Evolutionary conservation across 2,797 vertebrate genomes (phyloP).

Genomic region (Lophius americanus): DNA sequence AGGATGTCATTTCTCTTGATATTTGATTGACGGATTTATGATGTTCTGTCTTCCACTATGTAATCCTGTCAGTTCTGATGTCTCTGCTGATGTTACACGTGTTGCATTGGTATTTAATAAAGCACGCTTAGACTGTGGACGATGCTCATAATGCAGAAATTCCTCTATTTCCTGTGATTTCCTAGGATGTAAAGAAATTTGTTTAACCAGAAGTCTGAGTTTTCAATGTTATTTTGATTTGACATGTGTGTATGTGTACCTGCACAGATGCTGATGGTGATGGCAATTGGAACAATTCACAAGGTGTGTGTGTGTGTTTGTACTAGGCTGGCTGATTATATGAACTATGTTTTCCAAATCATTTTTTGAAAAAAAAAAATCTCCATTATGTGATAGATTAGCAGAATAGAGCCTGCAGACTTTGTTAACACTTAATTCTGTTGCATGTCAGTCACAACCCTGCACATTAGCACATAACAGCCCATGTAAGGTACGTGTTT

Average conservation of each 20-base stretch:
- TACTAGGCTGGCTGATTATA: constrained; percentile 39
- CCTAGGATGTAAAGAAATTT: constrained; percentile 25
- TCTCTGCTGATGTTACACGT: constrained; percentile 30
- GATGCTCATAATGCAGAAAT: constrained; percentile 23
- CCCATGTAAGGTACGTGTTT: constrained; percentile 24
- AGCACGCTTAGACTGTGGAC: constrained; percentile 36
- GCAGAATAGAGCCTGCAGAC: constrained; percentile 40
- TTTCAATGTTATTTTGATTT: constrained; percentile 64
- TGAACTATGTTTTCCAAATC: constrained; percentile 20
- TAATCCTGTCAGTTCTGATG: constrained; percentile 24
- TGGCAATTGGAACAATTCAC: constrained; percentile 87
- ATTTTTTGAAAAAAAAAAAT: constrained; percentile 49
- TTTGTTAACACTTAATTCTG: constrained; percentile 35
- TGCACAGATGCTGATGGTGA: constrained; percentile 86
- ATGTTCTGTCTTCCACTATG: constrained; percentile 12
- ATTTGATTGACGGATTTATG: constrained; percentile 7
- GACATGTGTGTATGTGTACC: constrained; percentile 80
- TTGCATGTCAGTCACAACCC: constrained; percentile 76
- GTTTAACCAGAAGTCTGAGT: constrained; percentile 32
- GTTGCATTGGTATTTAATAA: constrained; percentile 57
- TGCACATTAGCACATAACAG: constrained; percentile 41
- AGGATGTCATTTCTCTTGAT: background rate
- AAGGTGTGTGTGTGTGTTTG: constrained; percentile 80
- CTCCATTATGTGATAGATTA: constrained; percentile 75
- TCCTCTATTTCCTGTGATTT: constrained; percentile 12